A percentile compares a stretch with the other conserved stretches of the same genome.
Conservation (phyloP, 1,140 invertebrate genomes). For the Bicyclus anynana region DNA sequence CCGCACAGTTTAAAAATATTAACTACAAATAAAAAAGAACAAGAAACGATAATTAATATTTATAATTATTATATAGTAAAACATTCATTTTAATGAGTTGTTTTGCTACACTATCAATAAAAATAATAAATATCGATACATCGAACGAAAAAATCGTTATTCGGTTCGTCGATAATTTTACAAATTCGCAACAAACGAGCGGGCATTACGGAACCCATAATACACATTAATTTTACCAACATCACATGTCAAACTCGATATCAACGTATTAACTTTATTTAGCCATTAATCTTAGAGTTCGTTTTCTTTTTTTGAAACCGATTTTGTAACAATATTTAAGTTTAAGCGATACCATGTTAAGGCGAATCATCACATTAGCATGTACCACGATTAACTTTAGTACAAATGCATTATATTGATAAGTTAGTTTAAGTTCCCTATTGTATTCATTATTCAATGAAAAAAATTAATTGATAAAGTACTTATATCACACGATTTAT, state of each 20-base stretch:
- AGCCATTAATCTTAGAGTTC: slow-evolving; percentile 38
- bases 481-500: too few species aligned
- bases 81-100: too few species aligned
- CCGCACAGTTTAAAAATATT: too few species aligned
- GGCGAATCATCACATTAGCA: neutral
- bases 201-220: slow-evolving; percentile 58
- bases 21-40: too few species aligned
- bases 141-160: slow-evolving; percentile 14
- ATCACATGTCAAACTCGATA: slow-evolving; percentile 68
- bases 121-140: slow-evolving; percentile 1
- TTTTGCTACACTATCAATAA: slow-evolving; percentile 13
- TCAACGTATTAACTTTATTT: slow-evolving; percentile 72
- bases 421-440: too few species aligned
- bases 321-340: slow-evolving; percentile 7
- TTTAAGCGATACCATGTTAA: slow-evolving; percentile 11
- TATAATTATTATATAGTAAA: too few species aligned
- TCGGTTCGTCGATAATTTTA: slow-evolving; percentile 54
- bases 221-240: slow-evolving; percentile 68
- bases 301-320: slow-evolving; percentile 16
- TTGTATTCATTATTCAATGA: too few species aligned
- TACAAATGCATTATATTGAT: too few species aligned
- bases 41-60: too few species aligned
- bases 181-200: slow-evolving; percentile 64
- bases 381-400: too few species aligned
- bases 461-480: too few species aligned